These are phyloP conservation scores for Chelon auratus DNA, from an alignment of 2,797 vertebrate genomes.

Conservation along the genomic window DNA sequence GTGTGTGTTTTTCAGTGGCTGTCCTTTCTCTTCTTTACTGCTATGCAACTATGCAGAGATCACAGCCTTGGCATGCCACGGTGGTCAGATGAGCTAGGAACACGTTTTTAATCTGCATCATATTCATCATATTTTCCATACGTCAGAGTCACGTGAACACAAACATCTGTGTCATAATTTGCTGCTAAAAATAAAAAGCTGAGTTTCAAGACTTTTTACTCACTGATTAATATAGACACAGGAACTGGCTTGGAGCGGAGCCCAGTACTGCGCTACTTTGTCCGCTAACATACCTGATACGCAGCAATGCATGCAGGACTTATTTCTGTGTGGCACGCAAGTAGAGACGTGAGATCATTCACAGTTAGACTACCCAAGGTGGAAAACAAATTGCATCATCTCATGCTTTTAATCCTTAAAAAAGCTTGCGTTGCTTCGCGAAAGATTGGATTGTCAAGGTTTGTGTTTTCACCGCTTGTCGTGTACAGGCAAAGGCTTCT, in stretches of 20 bases:
- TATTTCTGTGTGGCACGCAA: constrained; percentile 5
- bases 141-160: constrained; percentile 9
- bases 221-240: constrained; percentile 23
- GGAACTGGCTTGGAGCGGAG: constrained; percentile 16
- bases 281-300: constrained; percentile 13
- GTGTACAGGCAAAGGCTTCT: neutral
- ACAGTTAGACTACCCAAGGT: neutral
- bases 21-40: constrained; percentile 26
- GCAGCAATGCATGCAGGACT: constrained; percentile 7
- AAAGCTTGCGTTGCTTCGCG: neutral
- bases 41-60: constrained; percentile 48
- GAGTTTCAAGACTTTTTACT: neutral
- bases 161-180: neutral
- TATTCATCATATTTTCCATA: constrained; percentile 18
- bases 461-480: neutral
- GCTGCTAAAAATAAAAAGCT: neutral
- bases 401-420: neutral
- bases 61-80: constrained; percentile 33
- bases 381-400: constrained; percentile 4
- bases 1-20: constrained; percentile 9
- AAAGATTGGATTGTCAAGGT: neutral
- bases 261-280: constrained; percentile 9
- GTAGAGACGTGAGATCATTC: constrained; percentile 3
- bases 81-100: constrained; percentile 41
- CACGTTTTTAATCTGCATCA: constrained; percentile 38